Conservation (phyloP, 2,797 vertebrate genomes). For the Pangasius macronema region DNA sequence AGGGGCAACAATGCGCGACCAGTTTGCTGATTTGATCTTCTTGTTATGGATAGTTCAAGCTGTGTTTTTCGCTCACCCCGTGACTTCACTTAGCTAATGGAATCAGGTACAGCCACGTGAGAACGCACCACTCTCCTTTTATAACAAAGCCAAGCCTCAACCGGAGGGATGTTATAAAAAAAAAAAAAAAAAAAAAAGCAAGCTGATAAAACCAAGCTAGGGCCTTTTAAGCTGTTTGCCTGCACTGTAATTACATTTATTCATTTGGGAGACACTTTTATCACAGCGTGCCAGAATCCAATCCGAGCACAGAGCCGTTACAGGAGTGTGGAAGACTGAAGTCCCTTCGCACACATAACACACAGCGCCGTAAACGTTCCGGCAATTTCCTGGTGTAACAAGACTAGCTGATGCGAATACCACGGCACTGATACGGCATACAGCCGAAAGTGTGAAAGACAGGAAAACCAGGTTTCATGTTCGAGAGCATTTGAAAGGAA, state of each 20-base stretch:
- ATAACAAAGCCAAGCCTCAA: neutral
- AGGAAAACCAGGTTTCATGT: neutral
- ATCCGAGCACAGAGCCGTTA: neutral
- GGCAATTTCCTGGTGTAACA: neutral
- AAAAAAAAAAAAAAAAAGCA: neutral
- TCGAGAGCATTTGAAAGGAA: neutral
- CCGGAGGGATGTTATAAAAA: neutral
- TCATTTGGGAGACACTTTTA: neutral
- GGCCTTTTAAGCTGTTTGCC: neutral
- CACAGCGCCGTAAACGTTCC: neutral
- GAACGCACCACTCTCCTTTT: constrained; percentile 3
- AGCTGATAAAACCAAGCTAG: neutral
- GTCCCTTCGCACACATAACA: neutral
- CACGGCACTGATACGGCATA: neutral
- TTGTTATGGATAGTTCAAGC: constrained; percentile 59
- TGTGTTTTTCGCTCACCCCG: constrained; percentile 50
- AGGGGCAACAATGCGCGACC: constrained; percentile 4
- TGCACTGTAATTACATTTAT: neutral
- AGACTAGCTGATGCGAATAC: neutral
- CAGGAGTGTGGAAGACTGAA: neutral
- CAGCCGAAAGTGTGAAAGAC: neutral
- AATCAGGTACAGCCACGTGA: constrained; percentile 43
- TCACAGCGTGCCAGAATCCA: neutral
- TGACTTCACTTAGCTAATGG: constrained; percentile 62
- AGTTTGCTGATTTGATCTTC: constrained; percentile 53